A percentile compares a stretch with the other conserved stretches of the same genome.
Evolutionary conservation across 2,797 vertebrate species (phyloP).

Genomic region (Myripristis jacobus): DNA sequence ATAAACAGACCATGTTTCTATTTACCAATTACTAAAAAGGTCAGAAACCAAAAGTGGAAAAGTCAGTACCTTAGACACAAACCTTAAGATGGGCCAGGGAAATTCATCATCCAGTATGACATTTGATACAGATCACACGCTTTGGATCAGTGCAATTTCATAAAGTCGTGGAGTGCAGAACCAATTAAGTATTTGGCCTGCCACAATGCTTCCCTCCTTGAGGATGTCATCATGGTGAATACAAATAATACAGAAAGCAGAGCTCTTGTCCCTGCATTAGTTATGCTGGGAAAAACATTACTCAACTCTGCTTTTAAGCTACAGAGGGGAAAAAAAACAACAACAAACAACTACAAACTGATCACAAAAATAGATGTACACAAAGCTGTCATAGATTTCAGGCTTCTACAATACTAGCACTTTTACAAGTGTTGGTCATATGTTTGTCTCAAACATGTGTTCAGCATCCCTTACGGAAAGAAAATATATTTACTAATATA

Average conservation of each 20-base stretch:
- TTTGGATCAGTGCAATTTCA: slow-evolving; percentile 12
- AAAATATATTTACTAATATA: too few species aligned
- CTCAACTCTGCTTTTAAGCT: background rate
- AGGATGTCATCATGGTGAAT: slow-evolving; percentile 31
- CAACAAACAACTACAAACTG: too few species aligned
- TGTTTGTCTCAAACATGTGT: too few species aligned
- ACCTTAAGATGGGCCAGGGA: background rate
- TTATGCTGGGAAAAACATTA: slow-evolving; percentile 20
- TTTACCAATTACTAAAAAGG: too few species aligned
- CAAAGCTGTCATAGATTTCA: too few species aligned
- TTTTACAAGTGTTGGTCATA: too few species aligned
- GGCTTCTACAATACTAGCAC: too few species aligned
- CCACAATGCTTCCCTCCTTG: slow-evolving; percentile 2
- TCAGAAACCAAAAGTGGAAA: slow-evolving; percentile 1
- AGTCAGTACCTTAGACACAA: background rate
- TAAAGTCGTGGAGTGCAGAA: slow-evolving; percentile 16
- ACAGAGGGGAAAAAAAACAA: background rate
- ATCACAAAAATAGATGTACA: background rate
- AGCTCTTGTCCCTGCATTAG: slow-evolving; percentile 47
- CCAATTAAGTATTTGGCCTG: slow-evolving; percentile 15
- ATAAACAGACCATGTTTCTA: background rate
- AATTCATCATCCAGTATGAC: slow-evolving; percentile 25
- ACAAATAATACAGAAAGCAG: slow-evolving; percentile 26
- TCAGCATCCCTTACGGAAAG: too few species aligned
- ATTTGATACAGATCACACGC: slow-evolving; percentile 1